Evolutionary conservation across 23 tunicate species (phyloP).

Genomic region (Ciona savignyi): DNA sequence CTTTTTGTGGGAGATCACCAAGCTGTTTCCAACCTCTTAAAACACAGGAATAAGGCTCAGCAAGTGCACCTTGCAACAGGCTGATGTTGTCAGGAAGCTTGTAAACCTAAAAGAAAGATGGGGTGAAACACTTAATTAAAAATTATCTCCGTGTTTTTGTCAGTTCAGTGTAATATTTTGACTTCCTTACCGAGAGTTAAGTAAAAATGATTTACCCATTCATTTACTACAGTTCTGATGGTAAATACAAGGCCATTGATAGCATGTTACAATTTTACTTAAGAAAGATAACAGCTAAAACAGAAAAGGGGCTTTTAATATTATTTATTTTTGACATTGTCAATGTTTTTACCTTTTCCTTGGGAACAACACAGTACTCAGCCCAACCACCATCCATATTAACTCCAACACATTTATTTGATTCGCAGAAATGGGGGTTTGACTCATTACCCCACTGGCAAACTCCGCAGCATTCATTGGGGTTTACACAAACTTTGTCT

Average conservation of each 20-base stretch:
- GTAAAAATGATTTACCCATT: too few relatives aligned
- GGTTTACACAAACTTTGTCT: conserved; percentile 81
- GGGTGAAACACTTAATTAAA: too few relatives aligned
- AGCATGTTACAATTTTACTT: too few relatives aligned
- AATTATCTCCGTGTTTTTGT: too few relatives aligned
- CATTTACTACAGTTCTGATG: too few relatives aligned
- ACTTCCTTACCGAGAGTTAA: too few relatives aligned
- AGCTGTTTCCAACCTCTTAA: conserved; percentile 73
- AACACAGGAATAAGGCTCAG: conserved; percentile 88
- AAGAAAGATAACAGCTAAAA: too few relatives aligned
- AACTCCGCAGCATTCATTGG: conserved; percentile 55
- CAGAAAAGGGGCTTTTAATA: too few relatives aligned
- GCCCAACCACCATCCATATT: conserved; percentile 79
- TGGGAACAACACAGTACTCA: conserved; percentile 55
- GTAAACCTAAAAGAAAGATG: conserved; percentile 32
- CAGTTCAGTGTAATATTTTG: too few relatives aligned
- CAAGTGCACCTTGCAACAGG: conserved; percentile 57
- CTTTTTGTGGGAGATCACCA: conserved; percentile 37
- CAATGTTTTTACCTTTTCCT: conserved; percentile 32
- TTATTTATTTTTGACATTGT: too few relatives aligned
- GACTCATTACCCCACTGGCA: conserved; percentile 34
- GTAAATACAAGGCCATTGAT: too few relatives aligned
- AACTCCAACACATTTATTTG: conserved; percentile 37
- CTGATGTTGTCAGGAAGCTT: conserved; percentile 59
- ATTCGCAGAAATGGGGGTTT: conserved; percentile 64